Conservation (phyloP, 2,797 vertebrate genomes). For the Rhinatrema bivittatum region DNA sequence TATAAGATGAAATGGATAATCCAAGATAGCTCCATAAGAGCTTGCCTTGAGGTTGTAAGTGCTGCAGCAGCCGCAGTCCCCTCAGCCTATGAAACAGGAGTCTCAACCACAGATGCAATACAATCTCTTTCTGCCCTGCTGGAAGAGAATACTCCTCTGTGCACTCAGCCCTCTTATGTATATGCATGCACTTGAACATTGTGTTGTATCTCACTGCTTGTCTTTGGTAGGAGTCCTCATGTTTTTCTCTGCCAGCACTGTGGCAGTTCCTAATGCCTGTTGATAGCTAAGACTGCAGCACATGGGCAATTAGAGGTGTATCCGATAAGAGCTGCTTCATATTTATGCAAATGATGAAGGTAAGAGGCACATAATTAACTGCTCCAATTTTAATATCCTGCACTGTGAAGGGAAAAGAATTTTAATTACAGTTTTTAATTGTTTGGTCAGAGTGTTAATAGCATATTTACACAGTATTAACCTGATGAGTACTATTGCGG, state of each 20-base stretch:
- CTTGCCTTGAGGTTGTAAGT: too few species aligned
- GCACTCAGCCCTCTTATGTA: too few species aligned
- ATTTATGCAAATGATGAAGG: constrained; percentile 53
- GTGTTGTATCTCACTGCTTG: too few species aligned
- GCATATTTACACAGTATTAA: constrained; percentile 33
- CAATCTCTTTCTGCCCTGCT: too few species aligned
- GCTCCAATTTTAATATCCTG: constrained; percentile 48
- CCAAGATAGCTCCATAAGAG: too few species aligned
- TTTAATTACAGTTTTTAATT: constrained; percentile 66
- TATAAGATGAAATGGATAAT: too few species aligned
- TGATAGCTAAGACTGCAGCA: neutral
- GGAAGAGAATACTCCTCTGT: too few species aligned
- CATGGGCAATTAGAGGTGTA: constrained; percentile 29
- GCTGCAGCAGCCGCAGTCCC: too few species aligned
- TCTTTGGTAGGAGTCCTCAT: too few species aligned
- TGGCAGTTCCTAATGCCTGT: accelerated
- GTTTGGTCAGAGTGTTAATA: constrained; percentile 50
- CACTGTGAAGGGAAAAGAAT: constrained; percentile 47
- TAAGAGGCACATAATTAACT: constrained; percentile 59
- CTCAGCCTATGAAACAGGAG: too few species aligned
- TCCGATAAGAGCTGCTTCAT: constrained; percentile 42
- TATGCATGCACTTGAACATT: too few species aligned
- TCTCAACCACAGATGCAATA: too few species aligned
- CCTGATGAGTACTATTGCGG: constrained; percentile 10
- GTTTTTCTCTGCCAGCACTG: neutral